Evolutionary conservation across 2,797 vertebrate genomes (phyloP), one percentile per base, ranked within the genome.

Genomic region (Lycodopsis pacificus): DNA sequence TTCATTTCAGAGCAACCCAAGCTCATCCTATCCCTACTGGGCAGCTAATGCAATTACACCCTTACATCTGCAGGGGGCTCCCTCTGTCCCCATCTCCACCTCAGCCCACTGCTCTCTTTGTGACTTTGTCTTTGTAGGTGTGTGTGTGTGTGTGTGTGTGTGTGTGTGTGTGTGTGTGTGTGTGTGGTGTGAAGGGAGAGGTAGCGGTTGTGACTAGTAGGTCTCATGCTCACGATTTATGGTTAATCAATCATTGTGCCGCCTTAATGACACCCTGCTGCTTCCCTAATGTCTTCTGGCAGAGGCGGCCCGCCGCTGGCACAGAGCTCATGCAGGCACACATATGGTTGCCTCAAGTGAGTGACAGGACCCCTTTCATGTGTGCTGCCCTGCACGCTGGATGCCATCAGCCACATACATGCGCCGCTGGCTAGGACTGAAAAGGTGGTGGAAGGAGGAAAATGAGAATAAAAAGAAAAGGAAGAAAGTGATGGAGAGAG

Each of bases 221-320:
- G 77, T 82, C 87, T 89, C 87, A 87, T 90, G 91, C 90, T 94
- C 92, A 81, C 85, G 84, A 89, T 96, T 88, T 93, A 89, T 74
- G 91, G 92, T 94, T 95, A 96, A 96, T 96, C 96, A 96, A 96
- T 96, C 96, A 96, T 95, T 74, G 89, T 73, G 80, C 76, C 87
- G 90, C 91, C 92, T 93, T 95, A 94, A 95, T 94, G 95, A 95
- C 93, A 89, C 91, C 95, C 95, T 92, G 93, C 95, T 95, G 95
- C 93, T 95, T 93, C 85, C 86, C 93, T 96, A 96, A 96, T 96
- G 94, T 95, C 91, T 95, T 93, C 92, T 95, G 95, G 95, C 95
- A 95, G 93, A 89, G 93, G 87, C 88, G 59, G 83, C 86, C 88
- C 63, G 93, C 92, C 89, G 91, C 93, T 92, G 95, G 95, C 94